Percentiles rank a stretch among this genome's conserved stretches.
Evolutionary conservation across 2,888 invertebrate genomes (phyloP).

Genomic region (Danaus chrysippus): DNA sequence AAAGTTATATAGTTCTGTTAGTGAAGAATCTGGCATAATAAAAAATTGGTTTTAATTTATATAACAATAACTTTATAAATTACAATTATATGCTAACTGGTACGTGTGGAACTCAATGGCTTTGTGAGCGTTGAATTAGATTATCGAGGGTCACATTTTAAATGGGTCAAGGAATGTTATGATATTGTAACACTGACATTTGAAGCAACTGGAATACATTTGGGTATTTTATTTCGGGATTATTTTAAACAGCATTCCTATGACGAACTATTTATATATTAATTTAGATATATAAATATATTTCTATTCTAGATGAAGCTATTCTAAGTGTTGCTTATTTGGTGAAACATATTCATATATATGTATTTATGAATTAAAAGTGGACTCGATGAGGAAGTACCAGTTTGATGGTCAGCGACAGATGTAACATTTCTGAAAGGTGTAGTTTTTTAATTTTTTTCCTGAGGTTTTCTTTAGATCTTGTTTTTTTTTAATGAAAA

Average conservation of each 20-base stretch:
- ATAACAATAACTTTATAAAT: not conserved
- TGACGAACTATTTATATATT: not conserved
- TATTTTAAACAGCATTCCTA: not conserved
- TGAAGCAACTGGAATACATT: constrained; percentile 12
- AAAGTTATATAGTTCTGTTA: too few relatives aligned
- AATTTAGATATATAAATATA: not conserved
- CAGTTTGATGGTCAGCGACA: too few relatives aligned
- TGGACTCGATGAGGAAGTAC: too few relatives aligned
- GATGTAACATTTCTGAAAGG: too few relatives aligned
- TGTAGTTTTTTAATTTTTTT: too few relatives aligned
- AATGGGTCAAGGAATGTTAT: constrained; percentile 39
- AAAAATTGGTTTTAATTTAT: not conserved
- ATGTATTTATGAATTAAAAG: too few relatives aligned
- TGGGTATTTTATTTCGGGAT: not conserved
- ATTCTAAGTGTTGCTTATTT: too few relatives aligned
- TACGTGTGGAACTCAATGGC: constrained; percentile 15
- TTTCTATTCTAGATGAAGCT: too few relatives aligned
- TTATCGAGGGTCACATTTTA: constrained; percentile 32
- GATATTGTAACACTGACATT: constrained; percentile 27
- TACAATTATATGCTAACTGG: not conserved
- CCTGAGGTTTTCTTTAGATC: too few relatives aligned
- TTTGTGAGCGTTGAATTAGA: constrained; percentile 26
- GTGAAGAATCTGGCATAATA: not conserved
- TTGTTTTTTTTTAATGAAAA: too few relatives aligned
- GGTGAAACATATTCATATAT: too few relatives aligned